These are phyloP conservation scores for Microhierax caerulescens DNA, from an alignment of 2,797 vertebrate genomes.

Conservation along the genomic window DNA sequence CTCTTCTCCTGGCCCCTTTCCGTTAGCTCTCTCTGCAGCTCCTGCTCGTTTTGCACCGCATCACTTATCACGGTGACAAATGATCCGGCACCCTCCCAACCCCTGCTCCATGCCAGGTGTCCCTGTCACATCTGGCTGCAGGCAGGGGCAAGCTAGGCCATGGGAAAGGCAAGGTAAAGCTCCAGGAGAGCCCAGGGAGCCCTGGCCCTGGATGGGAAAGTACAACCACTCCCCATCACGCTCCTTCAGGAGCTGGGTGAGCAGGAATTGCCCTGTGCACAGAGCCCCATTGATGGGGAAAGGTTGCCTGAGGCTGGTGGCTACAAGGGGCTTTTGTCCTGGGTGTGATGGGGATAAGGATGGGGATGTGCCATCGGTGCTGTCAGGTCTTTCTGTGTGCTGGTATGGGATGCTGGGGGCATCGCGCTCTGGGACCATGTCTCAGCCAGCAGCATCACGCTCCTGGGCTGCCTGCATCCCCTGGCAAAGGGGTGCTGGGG, in stretches of 20 bases:
- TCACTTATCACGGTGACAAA: neutral
- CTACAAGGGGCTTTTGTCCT: neutral
- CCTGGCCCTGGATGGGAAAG: neutral
- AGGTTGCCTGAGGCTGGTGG: fast-evolving
- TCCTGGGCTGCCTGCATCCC: neutral
- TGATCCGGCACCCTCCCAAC: fast-evolving
- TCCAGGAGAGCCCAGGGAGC: fast-evolving
- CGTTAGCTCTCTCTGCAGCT: neutral
- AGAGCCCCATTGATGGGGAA: neutral
- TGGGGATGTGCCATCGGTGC: fast-evolving
- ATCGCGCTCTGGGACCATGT: fast-evolving
- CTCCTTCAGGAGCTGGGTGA: neutral
- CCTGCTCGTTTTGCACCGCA: fast-evolving
- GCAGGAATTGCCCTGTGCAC: fast-evolving
- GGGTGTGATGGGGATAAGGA: neutral
- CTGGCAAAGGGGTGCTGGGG: neutral
- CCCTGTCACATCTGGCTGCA: neutral
- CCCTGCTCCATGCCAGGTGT: fast-evolving
- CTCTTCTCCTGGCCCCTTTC: neutral
- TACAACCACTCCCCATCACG: neutral
- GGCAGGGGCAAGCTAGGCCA: fast-evolving
- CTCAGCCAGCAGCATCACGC: neutral
- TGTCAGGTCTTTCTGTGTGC: neutral
- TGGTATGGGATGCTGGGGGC: neutral
- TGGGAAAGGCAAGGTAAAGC: neutral